Conservation (phyloP, 2,113 vertebrate species). For the Ovis aries region DNA sequence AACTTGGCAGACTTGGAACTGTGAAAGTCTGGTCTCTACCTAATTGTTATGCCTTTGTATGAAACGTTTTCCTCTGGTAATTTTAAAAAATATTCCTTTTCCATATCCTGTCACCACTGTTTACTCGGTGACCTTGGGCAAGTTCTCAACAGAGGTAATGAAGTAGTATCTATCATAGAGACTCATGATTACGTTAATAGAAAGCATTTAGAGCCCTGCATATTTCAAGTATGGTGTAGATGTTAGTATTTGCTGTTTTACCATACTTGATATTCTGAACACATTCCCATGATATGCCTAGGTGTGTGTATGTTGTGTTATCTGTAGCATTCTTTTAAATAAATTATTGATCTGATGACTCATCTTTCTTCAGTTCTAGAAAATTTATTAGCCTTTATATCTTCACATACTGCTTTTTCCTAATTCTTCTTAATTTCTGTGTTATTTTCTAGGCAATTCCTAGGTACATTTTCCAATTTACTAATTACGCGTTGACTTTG, state of each 20-base stretch:
- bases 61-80: neutral
- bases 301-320: neutral
- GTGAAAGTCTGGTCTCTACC: neutral
- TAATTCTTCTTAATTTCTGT: neutral
- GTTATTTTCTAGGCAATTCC: neutral
- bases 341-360: neutral
- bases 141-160: neutral
- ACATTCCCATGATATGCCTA: neutral
- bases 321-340: neutral
- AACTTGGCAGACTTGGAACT: neutral
- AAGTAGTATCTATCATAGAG: neutral
- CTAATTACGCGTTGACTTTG: neutral
- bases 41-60: neutral
- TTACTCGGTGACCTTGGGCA: neutral
- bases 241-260: neutral
- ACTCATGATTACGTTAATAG: neutral
- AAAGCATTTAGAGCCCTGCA: neutral
- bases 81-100: neutral
- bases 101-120: neutral
- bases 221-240: neutral
- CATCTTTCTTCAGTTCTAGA: neutral
- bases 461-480: neutral
- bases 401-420: conserved; percentile 11
- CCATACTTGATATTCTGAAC: neutral
- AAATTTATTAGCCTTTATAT: neutral